These are phyloP conservation scores for Lineus longissimus DNA, from an alignment of 1,140 invertebrate genomes.

Conservation along the genomic window DNA sequence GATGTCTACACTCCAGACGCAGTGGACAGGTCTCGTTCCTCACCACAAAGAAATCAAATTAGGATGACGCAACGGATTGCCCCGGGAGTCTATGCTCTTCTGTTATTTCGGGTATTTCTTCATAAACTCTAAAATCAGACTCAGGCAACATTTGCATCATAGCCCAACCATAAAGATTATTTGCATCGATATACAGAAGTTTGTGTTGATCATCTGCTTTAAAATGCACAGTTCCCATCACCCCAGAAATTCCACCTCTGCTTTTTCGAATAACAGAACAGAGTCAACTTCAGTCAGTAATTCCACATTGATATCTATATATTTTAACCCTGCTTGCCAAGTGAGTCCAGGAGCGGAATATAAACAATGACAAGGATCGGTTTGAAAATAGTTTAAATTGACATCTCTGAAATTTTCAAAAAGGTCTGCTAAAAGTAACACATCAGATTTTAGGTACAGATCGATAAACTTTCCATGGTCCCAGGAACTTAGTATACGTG, in stretches of 20 bases:
- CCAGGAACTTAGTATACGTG: no score
- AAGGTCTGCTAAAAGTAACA: no score
- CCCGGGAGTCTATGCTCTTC: no score
- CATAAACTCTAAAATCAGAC: neutral
- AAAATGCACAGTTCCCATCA: neutral
- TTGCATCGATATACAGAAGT: neutral
- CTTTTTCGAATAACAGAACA: neutral
- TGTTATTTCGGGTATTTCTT: neutral
- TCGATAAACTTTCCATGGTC: no score
- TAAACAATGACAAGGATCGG: conserved; percentile 6
- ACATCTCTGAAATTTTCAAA: no score
- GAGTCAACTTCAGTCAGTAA: neutral
- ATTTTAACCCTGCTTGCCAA: conserved; percentile 4
- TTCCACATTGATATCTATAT: neutral
- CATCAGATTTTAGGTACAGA: no score
- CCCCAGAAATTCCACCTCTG: conserved; percentile 4
- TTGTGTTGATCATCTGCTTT: neutral
- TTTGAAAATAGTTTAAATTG: no score
- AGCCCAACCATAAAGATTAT: conserved; percentile 2
- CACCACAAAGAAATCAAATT: no score
- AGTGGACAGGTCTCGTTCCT: no score
- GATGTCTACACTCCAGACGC: no score
- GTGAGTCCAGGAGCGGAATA: neutral
- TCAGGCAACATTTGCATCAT: neutral
- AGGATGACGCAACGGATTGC: no score